Evolutionary conservation across 2,888 invertebrate species (phyloP).

Genomic region (Agonopterix subpropinquella): DNA sequence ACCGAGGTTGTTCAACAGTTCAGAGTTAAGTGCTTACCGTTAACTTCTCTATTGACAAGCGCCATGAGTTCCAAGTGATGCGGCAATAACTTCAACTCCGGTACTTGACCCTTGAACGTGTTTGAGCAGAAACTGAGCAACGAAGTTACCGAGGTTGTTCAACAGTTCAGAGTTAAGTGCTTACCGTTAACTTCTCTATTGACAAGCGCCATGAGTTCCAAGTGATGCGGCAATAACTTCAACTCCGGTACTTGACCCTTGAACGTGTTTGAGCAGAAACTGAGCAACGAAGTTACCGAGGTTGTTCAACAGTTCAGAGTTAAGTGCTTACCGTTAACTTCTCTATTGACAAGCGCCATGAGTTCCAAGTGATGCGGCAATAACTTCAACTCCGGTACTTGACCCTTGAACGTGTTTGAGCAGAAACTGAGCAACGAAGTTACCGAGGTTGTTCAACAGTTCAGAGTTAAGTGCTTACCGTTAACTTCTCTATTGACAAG

Average conservation of each 20-base stretch:
- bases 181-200: conserved; percentile 86
- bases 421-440: conserved; percentile 95
- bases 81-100: conserved; percentile 81
- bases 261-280: conserved; percentile 93
- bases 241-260: conserved; percentile 82
- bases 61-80: conserved; percentile 86
- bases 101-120: conserved; percentile 79
- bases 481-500: conserved; percentile 85
- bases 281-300: conserved; percentile 96
- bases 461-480: conserved; percentile 34
- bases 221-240: conserved; percentile 82
- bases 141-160: conserved; percentile 98
- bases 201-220: conserved; percentile 83
- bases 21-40: conserved; percentile 21
- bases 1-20: conserved; percentile 90
- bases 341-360: conserved; percentile 86
- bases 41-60: conserved; percentile 86
- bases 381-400: conserved; percentile 81
- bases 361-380: conserved; percentile 83
- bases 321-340: conserved; percentile 73
- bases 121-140: conserved; percentile 94
- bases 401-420: conserved; percentile 85
- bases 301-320: conserved; percentile 80
- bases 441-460: conserved; percentile 93
- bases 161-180: conserved; percentile 29